Conservation (phyloP, 2,113 vertebrate genomes). For the Ophthalmolycus amberensis region DNA sequence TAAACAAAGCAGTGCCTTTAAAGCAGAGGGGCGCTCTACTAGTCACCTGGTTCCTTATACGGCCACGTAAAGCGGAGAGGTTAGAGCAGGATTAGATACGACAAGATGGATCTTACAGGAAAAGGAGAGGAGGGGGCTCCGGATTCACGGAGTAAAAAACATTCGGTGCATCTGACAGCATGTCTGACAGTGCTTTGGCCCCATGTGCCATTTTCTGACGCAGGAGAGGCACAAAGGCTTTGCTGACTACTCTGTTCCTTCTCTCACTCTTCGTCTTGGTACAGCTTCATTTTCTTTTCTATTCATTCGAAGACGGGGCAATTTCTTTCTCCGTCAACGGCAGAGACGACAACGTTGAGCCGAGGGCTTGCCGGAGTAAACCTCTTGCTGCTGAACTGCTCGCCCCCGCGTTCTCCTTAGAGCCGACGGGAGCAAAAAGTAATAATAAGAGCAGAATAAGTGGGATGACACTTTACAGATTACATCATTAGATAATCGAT, state of each 20-base stretch:
- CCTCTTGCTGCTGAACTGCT: slow-evolving; percentile 4
- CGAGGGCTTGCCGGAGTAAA: slow-evolving; percentile 27
- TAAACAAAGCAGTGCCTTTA: slow-evolving; percentile 37
- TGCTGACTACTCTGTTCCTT: slow-evolving; percentile 76
- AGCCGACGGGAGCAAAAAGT: slow-evolving; percentile 10
- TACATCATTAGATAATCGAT: slow-evolving; percentile 10
- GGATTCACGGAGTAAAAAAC: slow-evolving; percentile 51
- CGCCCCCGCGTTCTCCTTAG: background rate
- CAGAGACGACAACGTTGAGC: slow-evolving; percentile 39
- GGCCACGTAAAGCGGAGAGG: slow-evolving; percentile 34
- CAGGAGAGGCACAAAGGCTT: slow-evolving; percentile 62
- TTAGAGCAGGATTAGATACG: slow-evolving; percentile 57
- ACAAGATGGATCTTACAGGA: slow-evolving; percentile 47
- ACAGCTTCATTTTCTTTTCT: slow-evolving; percentile 44
- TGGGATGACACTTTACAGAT: slow-evolving; percentile 18
- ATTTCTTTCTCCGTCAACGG: slow-evolving; percentile 45
- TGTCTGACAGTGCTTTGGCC: slow-evolving; percentile 68
- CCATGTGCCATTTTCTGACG: slow-evolving; percentile 63
- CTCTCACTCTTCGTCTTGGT: slow-evolving; percentile 44
- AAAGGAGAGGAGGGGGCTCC: slow-evolving; percentile 3
- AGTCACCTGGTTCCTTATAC: slow-evolving; percentile 63
- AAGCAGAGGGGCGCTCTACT: slow-evolving; percentile 38
- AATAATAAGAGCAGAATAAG: slow-evolving; percentile 14
- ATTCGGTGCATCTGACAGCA: slow-evolving; percentile 67
- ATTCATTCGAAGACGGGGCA: slow-evolving; percentile 42